phyloP scores from a whole-genome alignment of 2,888 invertebrate genomes.

The Tanypteryx hageni region DNA sequence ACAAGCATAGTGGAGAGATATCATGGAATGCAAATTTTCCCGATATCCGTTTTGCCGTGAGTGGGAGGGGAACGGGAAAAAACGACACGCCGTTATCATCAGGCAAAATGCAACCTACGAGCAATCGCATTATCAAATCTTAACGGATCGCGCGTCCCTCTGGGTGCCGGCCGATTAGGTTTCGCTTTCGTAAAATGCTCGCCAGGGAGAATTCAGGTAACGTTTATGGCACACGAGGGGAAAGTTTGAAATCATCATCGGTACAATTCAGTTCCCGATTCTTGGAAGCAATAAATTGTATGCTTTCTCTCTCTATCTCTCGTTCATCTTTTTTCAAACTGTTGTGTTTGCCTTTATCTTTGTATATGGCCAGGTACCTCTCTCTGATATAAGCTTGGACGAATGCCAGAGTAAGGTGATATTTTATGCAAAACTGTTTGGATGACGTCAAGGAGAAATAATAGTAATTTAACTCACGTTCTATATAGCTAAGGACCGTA shows the following conservation, averaged over 20 bases:
- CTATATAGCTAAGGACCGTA: no score
- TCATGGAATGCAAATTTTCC: not conserved
- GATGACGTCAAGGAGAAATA: no score
- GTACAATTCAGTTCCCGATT: not conserved
- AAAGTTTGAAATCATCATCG: not conserved
- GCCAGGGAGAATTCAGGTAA: not conserved
- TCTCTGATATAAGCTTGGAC: no score
- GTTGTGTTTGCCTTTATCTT: not conserved
- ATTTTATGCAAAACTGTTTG: no score
- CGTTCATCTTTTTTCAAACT: not conserved
- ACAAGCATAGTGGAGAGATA: no score
- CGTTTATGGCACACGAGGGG: not conserved
- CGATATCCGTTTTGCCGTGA: not conserved
- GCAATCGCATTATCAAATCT: not conserved
- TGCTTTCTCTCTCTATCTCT: not conserved
- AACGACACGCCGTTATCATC: conserved; percentile 15
- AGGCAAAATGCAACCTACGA: not conserved
- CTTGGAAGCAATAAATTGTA: not conserved
- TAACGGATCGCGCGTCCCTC: not conserved
- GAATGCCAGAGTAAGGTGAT: no score
- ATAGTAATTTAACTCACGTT: no score
- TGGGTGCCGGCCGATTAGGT: not conserved
- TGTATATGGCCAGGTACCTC: no score
- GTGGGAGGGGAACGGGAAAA: not conserved
- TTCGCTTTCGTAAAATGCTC: conserved; percentile 19